Conservation (phyloP, 2,888 invertebrate genomes). For the Ochropleura leucogaster region DNA sequence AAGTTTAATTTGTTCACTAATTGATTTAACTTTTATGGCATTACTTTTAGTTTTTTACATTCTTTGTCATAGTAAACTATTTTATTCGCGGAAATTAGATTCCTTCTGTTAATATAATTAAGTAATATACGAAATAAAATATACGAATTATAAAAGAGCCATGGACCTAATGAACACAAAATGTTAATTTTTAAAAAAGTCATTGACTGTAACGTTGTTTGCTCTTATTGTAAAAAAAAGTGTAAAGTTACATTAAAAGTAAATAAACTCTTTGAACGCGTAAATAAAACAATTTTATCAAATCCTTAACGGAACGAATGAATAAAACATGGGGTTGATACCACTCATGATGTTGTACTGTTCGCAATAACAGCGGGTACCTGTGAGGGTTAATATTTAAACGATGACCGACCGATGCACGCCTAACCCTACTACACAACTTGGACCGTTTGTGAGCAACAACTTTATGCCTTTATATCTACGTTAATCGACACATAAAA, state of each 20-base stretch:
- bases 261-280: conserved; percentile 50
- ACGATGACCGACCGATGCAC: conserved; percentile 47
- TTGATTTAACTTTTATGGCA: conserved; percentile 10
- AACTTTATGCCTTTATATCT: conserved; percentile 10
- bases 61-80: background rate
- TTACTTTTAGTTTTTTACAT: background rate
- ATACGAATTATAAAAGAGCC: background rate
- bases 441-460: background rate
- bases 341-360: conserved; percentile 60
- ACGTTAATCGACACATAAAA: conserved; percentile 4
- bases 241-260: conserved; percentile 38
- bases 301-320: conserved; percentile 56
- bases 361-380: conserved; percentile 52
- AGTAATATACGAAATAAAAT: background rate
- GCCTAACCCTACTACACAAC: conserved; percentile 16
- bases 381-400: conserved; percentile 60
- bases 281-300: conserved; percentile 62
- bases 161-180: background rate
- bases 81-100: background rate
- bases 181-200: conserved; percentile 3
- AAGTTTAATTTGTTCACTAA: conserved; percentile 34
- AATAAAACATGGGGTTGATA: conserved; percentile 61
- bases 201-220: background rate
- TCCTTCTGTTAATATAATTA: background rate
- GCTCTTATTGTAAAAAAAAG: background rate